Percentiles rank a stretch among this genome's conserved stretches.
phyloP scores from a whole-genome alignment of 2,797 vertebrate species.

The Lemur catta region DNA sequence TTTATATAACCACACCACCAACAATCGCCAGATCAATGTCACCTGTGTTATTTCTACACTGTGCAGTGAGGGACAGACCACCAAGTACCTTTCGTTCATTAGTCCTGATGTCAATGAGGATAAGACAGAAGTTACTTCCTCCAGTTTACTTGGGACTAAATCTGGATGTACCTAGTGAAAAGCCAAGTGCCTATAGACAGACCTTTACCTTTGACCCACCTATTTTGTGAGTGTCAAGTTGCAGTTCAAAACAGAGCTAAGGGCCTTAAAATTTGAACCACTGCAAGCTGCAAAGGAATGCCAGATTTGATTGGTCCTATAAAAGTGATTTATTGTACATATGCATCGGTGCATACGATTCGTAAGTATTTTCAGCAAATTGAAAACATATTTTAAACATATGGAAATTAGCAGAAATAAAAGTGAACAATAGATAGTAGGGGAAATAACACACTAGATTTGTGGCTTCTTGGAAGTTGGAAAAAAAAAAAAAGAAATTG shows the following conservation, averaged over 20 bases:
- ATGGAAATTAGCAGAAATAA: slow-evolving; percentile 64
- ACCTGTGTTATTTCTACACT: background rate
- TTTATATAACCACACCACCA: background rate
- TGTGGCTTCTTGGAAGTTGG: slow-evolving; percentile 27
- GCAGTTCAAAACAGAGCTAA: slow-evolving; percentile 30
- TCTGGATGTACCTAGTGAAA: background rate
- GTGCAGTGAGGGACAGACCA: background rate
- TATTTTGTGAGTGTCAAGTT: slow-evolving; percentile 43
- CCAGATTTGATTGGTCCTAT: slow-evolving; percentile 26
- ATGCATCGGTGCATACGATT: slow-evolving; percentile 34
- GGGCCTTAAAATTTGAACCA: slow-evolving; percentile 32
- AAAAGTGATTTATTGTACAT: slow-evolving; percentile 55
- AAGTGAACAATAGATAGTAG: slow-evolving; percentile 42
- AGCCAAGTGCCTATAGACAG: slow-evolving; percentile 36
- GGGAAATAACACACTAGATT: slow-evolving; percentile 53
- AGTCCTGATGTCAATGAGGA: background rate
- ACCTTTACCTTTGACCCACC: slow-evolving; percentile 34
- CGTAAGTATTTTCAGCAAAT: slow-evolving; percentile 58
- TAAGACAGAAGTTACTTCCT: background rate
- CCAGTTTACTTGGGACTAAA: background rate
- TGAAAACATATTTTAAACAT: slow-evolving; percentile 63
- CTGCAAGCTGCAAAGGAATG: slow-evolving; percentile 56
- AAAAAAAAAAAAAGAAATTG: slow-evolving; percentile 48
- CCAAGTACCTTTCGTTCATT: background rate
- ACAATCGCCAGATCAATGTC: background rate